Percentiles rank a stretch among this genome's conserved stretches.
Evolutionary conservation across 2,797 vertebrate species (phyloP).

Genomic region (Bryconaethiops microstoma): DNA sequence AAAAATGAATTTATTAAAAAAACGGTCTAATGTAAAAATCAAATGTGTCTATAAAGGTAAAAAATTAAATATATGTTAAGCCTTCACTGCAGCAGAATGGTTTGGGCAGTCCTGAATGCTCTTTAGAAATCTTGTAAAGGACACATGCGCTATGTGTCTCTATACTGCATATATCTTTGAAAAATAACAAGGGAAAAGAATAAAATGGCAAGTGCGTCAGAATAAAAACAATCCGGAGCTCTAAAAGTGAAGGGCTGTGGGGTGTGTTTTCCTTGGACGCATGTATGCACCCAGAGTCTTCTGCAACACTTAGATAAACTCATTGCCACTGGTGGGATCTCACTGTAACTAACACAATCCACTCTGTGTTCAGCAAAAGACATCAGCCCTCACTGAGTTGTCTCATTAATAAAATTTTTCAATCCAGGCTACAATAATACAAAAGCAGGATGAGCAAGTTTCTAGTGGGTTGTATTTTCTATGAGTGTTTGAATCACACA

Average conservation of each 20-base stretch:
- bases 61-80: not conserved
- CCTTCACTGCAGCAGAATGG: not conserved
- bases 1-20: not conserved
- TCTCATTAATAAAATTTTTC: too few relatives aligned
- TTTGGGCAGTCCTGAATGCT: not conserved
- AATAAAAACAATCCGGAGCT: not conserved
- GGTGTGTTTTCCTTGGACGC: not conserved
- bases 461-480: too few relatives aligned
- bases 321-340: not conserved
- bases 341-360: not conserved
- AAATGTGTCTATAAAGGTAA: not conserved
- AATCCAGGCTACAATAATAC: too few relatives aligned
- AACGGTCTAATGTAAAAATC: not conserved
- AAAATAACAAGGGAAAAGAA: not conserved
- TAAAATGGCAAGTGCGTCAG: slow-evolving; percentile 4
- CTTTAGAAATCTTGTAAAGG: not conserved
- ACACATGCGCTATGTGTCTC: not conserved
- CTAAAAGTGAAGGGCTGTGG: not conserved
- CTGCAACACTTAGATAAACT: not conserved
- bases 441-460: too few relatives aligned
- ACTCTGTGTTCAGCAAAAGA: too few relatives aligned
- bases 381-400: too few relatives aligned
- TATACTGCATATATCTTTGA: not conserved
- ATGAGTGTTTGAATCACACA: too few relatives aligned
- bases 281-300: not conserved